Conservation (phyloP, 1,140 invertebrate species). For the Cardiocondyla obscurior region DNA sequence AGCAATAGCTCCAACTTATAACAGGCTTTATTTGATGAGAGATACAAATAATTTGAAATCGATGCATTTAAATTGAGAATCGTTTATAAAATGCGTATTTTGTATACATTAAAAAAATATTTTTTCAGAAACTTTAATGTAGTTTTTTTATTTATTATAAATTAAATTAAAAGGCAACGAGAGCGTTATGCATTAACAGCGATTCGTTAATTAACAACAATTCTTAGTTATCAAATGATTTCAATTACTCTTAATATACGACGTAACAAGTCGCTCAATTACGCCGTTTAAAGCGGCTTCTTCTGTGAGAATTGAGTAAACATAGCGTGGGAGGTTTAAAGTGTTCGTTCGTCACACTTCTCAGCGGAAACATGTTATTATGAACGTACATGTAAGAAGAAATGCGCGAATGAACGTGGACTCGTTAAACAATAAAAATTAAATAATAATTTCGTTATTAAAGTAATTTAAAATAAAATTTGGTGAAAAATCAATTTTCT, state of each 20-base stretch:
- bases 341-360: background rate
- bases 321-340: slow-evolving; percentile 24
- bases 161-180: too few species aligned
- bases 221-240: slow-evolving; percentile 11
- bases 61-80: too few species aligned
- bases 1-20: too few species aligned
- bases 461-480: background rate
- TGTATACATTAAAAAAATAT: too few species aligned
- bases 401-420: background rate
- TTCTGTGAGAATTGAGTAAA: slow-evolving; percentile 24
- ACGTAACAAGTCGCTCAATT: background rate
- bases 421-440: background rate
- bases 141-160: too few species aligned
- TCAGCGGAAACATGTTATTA: slow-evolving; percentile 17
- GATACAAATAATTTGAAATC: too few species aligned
- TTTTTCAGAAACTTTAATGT: too few species aligned
- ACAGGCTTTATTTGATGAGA: too few species aligned
- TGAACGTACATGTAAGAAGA: background rate
- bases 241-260: background rate
- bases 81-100: too few species aligned
- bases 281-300: background rate
- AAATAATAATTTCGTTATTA: too few species aligned
- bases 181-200: background rate
- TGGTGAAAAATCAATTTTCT: background rate
- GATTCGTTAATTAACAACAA: slow-evolving; percentile 3